Conservation (phyloP, 2,113 vertebrate species). For the Pontoporia blainvillei region DNA sequence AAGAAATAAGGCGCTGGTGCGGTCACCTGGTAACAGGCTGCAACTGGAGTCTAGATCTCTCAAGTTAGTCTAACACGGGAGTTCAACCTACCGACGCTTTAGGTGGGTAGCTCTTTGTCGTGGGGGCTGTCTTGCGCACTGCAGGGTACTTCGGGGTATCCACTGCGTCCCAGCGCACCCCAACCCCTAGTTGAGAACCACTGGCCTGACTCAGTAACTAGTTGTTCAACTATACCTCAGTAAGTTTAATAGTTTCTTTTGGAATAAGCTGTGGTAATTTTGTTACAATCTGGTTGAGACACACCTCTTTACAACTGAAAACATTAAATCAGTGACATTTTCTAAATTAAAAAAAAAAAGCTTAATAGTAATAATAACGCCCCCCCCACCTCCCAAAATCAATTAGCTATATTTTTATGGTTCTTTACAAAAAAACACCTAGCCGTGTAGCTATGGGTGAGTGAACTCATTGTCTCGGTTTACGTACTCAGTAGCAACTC, state of each 20-base stretch:
- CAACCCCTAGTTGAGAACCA: not conserved
- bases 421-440: not conserved
- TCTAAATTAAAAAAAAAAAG: constrained; percentile 38
- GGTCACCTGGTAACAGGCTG: not conserved
- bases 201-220: not conserved
- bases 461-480: not conserved
- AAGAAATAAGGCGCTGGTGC: not conserved
- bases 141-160: not conserved
- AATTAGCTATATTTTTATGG: not conserved
- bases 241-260: constrained; percentile 64
- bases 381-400: not conserved
- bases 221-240: not conserved
- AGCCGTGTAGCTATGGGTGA: not conserved
- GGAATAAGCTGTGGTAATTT: constrained; percentile 78
- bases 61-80: not conserved
- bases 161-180: not conserved
- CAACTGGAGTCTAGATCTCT: not conserved
- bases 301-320: constrained; percentile 66
- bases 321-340: constrained; percentile 77
- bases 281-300: constrained; percentile 74
- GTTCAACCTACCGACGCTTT: not conserved
- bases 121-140: fast-evolving
- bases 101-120: not conserved
- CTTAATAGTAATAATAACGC: not conserved
- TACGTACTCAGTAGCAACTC: not conserved